phyloP scores from a whole-genome alignment of 2,113 vertebrate species.

The Syrmaticus mikado region DNA sequence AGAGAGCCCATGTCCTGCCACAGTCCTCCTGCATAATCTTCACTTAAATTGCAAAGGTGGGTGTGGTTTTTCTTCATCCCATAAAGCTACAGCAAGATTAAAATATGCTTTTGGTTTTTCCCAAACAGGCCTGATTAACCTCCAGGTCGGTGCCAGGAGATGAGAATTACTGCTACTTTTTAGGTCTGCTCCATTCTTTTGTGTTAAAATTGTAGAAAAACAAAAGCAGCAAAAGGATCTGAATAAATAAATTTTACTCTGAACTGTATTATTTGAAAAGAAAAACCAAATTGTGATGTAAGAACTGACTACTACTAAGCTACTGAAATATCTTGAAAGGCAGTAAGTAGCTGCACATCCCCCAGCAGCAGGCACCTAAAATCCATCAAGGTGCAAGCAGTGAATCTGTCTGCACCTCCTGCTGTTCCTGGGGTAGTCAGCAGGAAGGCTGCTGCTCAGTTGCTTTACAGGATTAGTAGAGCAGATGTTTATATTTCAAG shows the following conservation, averaged over 20 bases:
- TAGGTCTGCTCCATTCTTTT: fast-evolving
- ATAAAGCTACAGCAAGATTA: not conserved
- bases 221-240: not conserved
- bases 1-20: too few relatives aligned
- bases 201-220: not conserved
- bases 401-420: not conserved
- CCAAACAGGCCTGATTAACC: too few relatives aligned
- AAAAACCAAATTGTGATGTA: not conserved
- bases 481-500: not conserved
- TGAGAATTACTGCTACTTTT: not conserved
- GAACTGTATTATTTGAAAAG: not conserved
- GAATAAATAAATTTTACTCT: not conserved
- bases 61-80: not conserved
- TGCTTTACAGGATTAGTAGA: not conserved
- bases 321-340: not conserved
- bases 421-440: fast-evolving
- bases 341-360: not conserved
- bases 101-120: not conserved
- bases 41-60: fast-evolving
- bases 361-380: fast-evolving
- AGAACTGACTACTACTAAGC: not conserved
- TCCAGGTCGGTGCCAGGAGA: fast-evolving
- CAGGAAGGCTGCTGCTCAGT: not conserved
- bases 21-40: too few relatives aligned
- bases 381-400: fast-evolving